Evolutionary conservation across 2,113 vertebrate species (phyloP).

Genomic region (Rafetus swinhoei): DNA sequence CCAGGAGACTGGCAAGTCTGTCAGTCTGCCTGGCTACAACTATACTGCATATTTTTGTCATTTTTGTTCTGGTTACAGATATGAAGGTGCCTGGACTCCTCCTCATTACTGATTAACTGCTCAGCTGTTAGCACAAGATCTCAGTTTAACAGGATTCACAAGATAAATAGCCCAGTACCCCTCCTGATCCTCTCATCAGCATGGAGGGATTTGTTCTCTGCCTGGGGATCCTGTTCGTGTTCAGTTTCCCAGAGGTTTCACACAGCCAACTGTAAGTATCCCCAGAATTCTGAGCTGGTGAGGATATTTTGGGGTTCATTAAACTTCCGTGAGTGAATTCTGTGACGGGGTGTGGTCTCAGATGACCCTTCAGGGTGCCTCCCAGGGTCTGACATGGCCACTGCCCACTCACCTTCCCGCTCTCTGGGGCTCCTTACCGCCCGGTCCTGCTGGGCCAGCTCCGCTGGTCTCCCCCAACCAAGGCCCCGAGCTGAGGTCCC

Average conservation of each 20-base stretch:
- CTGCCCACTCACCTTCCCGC: too few species aligned
- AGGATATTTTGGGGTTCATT: not conserved
- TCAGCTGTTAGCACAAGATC: not conserved
- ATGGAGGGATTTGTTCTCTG: conserved; percentile 28
- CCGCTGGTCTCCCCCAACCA: too few species aligned
- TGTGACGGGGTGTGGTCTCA: too few species aligned
- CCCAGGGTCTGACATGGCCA: too few species aligned
- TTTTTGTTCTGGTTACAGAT: not conserved
- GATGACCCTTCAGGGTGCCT: too few species aligned
- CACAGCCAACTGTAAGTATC: conserved; percentile 56
- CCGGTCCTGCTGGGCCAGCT: too few species aligned
- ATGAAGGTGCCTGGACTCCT: not conserved
- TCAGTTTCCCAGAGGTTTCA: not conserved
- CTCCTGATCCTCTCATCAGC: not conserved
- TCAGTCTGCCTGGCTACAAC: too few species aligned
- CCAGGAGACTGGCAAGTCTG: too few species aligned
- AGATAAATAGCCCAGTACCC: not conserved
- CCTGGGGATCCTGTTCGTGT: not conserved
- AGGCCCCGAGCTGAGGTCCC: too few species aligned
- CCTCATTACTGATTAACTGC: not conserved
- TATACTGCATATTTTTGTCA: too few species aligned
- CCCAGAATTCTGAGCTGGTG: not conserved
- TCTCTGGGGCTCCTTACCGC: too few species aligned
- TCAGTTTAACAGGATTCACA: not conserved
- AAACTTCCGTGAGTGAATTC: not conserved